phyloP scores from a whole-genome alignment of 64 coral and sea anemone genomes.

The Orbicella faveolata region DNA sequence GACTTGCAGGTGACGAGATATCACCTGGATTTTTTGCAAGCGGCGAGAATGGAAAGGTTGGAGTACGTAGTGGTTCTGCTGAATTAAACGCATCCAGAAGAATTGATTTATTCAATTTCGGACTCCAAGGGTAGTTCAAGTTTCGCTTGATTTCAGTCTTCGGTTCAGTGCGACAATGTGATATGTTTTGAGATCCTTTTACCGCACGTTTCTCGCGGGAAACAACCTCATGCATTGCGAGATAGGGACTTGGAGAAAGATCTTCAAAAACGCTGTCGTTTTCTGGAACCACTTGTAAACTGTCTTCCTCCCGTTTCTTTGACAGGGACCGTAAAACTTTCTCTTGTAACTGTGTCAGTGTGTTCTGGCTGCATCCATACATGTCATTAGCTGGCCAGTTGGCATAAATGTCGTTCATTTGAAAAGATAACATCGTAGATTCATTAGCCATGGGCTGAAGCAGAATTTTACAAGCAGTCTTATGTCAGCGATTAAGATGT shows the following conservation, averaged over 20 bases:
- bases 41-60: conserved; percentile 35
- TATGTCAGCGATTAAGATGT: neutral
- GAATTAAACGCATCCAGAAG: neutral
- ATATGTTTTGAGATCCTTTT: neutral
- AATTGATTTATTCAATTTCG: neutral
- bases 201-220: neutral
- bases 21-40: conserved; percentile 2
- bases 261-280: neutral
- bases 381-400: neutral
- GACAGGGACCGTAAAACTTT: conserved; percentile 13
- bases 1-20: neutral
- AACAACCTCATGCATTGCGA: neutral
- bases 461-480: neutral
- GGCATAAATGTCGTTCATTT: neutral
- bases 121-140: neutral
- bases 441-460: neutral
- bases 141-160: neutral
- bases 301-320: neutral
- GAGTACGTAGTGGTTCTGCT: conserved; percentile 20
- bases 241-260: neutral
- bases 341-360: conserved; percentile 20
- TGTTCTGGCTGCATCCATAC: neutral
- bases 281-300: conserved; percentile 35
- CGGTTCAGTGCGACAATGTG: neutral
- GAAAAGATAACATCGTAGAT: neutral